These are phyloP conservation scores for Pedetes capensis DNA, from an alignment of 2,113 vertebrate species.

Conservation along the genomic window DNA sequence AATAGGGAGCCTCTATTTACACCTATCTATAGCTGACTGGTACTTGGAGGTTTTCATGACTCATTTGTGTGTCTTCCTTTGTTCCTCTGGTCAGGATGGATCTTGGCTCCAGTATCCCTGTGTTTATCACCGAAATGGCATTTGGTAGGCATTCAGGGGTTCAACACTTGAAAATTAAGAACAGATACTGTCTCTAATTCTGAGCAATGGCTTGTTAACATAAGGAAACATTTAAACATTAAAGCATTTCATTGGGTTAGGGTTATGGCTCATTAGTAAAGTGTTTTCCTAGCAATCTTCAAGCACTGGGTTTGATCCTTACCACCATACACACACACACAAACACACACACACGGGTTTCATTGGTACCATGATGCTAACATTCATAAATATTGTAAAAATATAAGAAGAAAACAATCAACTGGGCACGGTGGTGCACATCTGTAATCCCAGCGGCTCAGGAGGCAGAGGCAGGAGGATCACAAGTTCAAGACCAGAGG, in stretches of 20 bases:
- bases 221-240: background rate
- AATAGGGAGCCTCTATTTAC: background rate
- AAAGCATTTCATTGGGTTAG: background rate
- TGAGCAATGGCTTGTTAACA: constrained; percentile 28
- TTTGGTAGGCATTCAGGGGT: background rate
- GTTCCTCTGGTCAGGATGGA: background rate
- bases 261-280: too few relatives aligned
- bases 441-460: too few relatives aligned
- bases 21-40: background rate
- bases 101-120: background rate
- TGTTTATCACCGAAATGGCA: constrained; percentile 24
- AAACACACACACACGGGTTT: too few relatives aligned
- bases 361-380: background rate
- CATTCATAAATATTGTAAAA: constrained; percentile 5
- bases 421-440: too few relatives aligned
- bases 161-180: constrained; percentile 18
- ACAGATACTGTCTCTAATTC: background rate
- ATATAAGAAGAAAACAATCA: background rate
- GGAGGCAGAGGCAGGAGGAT: too few relatives aligned
- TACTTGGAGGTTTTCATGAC: background rate
- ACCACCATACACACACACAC: too few relatives aligned
- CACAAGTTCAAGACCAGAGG: too few relatives aligned
- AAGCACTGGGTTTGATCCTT: too few relatives aligned
- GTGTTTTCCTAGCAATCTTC: too few relatives aligned
- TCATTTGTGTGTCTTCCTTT: background rate